Conservation (phyloP, 2,113 vertebrate genomes). For the Nestor notabilis region DNA sequence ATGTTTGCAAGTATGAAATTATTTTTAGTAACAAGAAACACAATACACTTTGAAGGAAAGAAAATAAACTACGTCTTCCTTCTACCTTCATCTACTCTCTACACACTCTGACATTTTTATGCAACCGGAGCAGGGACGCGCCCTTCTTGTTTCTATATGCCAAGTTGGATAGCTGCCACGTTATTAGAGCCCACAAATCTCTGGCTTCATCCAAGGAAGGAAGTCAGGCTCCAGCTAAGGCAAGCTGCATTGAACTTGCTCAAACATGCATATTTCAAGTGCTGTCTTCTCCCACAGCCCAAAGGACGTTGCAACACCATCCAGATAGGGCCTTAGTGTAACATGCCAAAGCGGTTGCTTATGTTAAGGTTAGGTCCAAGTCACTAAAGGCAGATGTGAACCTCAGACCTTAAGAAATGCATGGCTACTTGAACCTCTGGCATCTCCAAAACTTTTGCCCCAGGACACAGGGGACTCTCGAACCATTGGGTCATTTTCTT, state of each 20-base stretch:
- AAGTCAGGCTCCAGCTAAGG: not conserved
- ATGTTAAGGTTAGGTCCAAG: not conserved
- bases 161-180: not conserved
- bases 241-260: not conserved
- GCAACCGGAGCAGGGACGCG: not conserved
- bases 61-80: not conserved
- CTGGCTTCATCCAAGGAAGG: not conserved
- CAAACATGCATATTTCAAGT: not conserved
- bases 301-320: not conserved
- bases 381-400: not conserved
- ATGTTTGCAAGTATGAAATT: not conserved
- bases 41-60: not conserved
- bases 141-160: not conserved
- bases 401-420: not conserved
- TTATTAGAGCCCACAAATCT: not conserved
- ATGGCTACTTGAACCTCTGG: not conserved
- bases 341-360: fast-evolving
- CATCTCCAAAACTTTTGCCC: not conserved
- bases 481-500: fast-evolving
- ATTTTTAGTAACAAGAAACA: not conserved
- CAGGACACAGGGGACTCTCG: not conserved
- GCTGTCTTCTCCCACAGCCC: not conserved
- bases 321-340: not conserved
- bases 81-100: not conserved
- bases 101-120: not conserved